Conservation (phyloP, 2,113 vertebrate species). For the Podarcis raffonei region DNA sequence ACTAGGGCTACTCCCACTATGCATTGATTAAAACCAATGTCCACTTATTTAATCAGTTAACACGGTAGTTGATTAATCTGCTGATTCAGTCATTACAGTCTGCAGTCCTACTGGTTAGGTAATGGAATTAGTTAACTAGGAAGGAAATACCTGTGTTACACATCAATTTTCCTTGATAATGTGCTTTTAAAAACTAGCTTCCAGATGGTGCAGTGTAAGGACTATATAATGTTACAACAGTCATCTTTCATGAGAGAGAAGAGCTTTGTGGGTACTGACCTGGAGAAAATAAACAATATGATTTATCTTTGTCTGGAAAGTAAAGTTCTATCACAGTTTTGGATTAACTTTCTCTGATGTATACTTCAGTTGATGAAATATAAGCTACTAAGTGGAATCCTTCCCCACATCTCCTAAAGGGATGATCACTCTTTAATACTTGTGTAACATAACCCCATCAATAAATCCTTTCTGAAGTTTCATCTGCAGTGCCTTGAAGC, state of each 20-base stretch:
- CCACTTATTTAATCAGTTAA: background rate
- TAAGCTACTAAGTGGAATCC: conserved; percentile 31
- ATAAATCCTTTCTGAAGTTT: conserved; percentile 29
- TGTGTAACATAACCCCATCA: conserved; percentile 26
- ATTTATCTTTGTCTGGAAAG: conserved; percentile 18
- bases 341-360: conserved; percentile 25
- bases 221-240: background rate
- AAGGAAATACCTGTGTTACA: background rate
- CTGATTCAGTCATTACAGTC: background rate
- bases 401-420: conserved; percentile 20
- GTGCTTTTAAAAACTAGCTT: background rate
- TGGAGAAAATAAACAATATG: conserved; percentile 24
- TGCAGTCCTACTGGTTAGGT: background rate
- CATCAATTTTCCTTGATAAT: background rate
- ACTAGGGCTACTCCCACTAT: background rate
- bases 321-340: conserved; percentile 23
- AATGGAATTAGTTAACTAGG: background rate
- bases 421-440: conserved; percentile 30
- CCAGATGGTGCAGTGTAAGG: background rate
- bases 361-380: conserved; percentile 25
- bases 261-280: background rate
- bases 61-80: background rate
- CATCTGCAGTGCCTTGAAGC: conserved; percentile 1
- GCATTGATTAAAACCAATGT: background rate
- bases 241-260: background rate